phyloP scores from a whole-genome alignment of 37 sponge, comb jelly and placozoan species.

The Petrosia ficiformis region DNA sequence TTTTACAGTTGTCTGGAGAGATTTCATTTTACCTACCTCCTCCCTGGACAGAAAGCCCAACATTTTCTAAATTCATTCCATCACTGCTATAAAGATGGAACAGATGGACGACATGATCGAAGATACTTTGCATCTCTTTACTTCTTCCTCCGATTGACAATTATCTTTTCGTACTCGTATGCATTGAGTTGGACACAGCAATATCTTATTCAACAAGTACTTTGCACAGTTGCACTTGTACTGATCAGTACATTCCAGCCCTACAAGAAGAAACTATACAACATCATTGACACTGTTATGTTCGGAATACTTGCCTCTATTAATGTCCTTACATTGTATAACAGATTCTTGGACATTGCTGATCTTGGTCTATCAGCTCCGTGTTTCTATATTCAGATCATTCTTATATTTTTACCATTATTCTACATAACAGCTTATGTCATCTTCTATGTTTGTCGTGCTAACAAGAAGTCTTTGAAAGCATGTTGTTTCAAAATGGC shows the following conservation, averaged over 20 bases:
- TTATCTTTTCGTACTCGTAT: not conserved
- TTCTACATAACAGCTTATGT: constrained; percentile 2
- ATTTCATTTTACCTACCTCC: not conserved
- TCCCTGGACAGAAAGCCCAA: not conserved
- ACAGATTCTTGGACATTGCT: not conserved
- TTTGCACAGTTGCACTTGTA: not conserved
- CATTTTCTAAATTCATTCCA: constrained; percentile 4
- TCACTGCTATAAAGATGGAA: constrained; percentile 2
- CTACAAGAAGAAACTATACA: not conserved
- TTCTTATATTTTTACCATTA: constrained; percentile 1
- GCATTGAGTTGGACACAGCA: not conserved
- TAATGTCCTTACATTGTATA: not conserved
- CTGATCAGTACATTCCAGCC: not conserved
- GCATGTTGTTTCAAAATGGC: no score
- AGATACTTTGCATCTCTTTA: constrained; percentile 1
- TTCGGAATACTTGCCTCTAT: not conserved
- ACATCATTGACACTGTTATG: not conserved
- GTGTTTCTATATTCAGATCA: not conserved
- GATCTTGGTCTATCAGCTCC: not conserved
- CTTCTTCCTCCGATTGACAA: not conserved
- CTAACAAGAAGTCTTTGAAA: no score
- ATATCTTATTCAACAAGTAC: not conserved
- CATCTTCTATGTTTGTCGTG: no score
- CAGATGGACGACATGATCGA: not conserved
- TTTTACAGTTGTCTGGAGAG: not conserved